Conservation (phyloP, 2,888 invertebrate species). For the Periphyllus acericola region DNA sequence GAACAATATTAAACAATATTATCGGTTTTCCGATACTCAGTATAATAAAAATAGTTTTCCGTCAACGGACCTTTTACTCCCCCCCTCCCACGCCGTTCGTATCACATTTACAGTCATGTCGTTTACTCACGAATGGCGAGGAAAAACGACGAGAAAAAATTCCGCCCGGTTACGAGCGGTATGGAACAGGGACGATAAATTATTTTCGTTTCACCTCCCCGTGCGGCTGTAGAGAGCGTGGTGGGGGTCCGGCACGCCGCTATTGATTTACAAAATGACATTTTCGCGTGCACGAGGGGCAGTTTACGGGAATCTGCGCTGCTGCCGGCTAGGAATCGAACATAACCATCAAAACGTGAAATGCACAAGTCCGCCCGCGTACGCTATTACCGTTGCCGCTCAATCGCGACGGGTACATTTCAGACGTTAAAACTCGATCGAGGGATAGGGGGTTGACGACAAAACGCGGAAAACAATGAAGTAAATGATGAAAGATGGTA, state of each 20-base stretch:
- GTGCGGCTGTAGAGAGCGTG: background rate
- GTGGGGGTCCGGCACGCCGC: background rate
- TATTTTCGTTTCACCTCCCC: background rate
- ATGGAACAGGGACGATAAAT: background rate
- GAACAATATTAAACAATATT: no score
- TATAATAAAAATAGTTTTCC: no score
- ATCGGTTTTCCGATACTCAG: no score
- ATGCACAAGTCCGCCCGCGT: background rate
- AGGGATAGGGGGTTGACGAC: no score
- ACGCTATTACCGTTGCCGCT: background rate
- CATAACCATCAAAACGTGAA: slow-evolving; percentile 1
- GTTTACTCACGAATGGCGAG: no score
- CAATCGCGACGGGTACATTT: background rate
- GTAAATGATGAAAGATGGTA: background rate
- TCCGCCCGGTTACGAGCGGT: background rate
- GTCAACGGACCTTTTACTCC: no score
- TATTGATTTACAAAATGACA: slow-evolving; percentile 49
- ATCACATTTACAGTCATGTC: no score
- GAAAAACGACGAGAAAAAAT: no score
- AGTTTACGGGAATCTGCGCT: background rate
- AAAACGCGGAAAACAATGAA: background rate
- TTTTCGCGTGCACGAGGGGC: slow-evolving; percentile 9
- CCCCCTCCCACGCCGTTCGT: no score
- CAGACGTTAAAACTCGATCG: no score
- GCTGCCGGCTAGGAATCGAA: slow-evolving; percentile 19